Evolutionary conservation across 2,888 invertebrate genomes (phyloP), one percentile per base, ranked within the genome.

Genomic region (Gibbula magus): DNA sequence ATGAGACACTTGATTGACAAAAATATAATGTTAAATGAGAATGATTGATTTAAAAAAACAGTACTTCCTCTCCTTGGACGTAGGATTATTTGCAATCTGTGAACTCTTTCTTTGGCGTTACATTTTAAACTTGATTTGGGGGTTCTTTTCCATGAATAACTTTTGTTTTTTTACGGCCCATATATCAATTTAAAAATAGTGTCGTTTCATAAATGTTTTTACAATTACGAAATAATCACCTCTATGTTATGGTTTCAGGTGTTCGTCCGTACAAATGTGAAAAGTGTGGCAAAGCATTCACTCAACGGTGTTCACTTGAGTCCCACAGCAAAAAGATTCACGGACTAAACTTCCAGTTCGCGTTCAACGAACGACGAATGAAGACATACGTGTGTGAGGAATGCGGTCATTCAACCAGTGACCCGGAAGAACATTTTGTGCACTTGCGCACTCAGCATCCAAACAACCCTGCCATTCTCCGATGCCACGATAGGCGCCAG

Each of bases 321-420:
- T 99, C 99, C 25, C 99, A 99, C 93, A 97, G 98, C 92, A 95
- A 98, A 79, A 99, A 99, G 94, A 99, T 99, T 53, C 99, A 99
- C 93, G 98, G 98, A 82, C 96, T 98, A 54, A 96, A 97, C 90
- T 98, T 98, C 94, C 96, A 96, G 86, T 99, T 98, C 93, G 98
- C 97, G 5, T 99, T 99, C 94, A 99, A 99, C 93, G 99, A 99
- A 94, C 95, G 99, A 81, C 95, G 99, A 89, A 97, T 97, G 93
- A 99, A 99, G 96, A 96, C 97, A 94, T 99, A 99, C 94, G 99
- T 99, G 32, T 99, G 99, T 93, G 99, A 99, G 94, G 99, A 99
- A 93, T 99, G 99, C 93, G 99, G 99, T 56, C 98, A 98, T 94
- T 99, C 99, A 22, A 98, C 98, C 51, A 96, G 96, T 88, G 97